Percentiles rank a stretch among this genome's conserved stretches.
phyloP scores from a whole-genome alignment of 1,140 invertebrate species.

The Drosophila sulfurigaster region DNA sequence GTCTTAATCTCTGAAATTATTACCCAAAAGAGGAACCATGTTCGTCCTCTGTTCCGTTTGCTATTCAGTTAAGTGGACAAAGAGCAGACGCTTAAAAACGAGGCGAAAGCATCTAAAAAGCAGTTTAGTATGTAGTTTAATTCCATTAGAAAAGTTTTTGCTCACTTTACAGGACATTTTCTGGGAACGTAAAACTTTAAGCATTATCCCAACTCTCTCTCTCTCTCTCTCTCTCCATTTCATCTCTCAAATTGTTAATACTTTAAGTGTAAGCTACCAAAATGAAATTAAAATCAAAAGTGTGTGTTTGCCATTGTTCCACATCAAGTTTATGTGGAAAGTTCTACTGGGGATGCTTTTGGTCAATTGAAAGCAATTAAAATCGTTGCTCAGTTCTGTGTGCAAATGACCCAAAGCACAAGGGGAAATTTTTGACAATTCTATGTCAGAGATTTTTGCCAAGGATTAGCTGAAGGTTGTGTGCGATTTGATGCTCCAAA shows the following conservation, averaged over 20 bases:
- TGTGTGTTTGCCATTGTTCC: slow-evolving; percentile 47
- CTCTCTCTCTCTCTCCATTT: background rate
- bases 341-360: slow-evolving; percentile 46
- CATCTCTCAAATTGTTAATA: slow-evolving; percentile 53
- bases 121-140: slow-evolving; percentile 44
- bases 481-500: background rate
- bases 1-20: background rate
- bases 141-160: slow-evolving; percentile 56
- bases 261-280: slow-evolving; percentile 53
- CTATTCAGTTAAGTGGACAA: slow-evolving; percentile 25
- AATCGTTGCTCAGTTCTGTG: slow-evolving; percentile 8
- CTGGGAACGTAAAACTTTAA: slow-evolving; percentile 54
- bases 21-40: background rate
- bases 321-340: slow-evolving; percentile 64
- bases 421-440: slow-evolving; percentile 19
- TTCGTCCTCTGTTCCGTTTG: background rate
- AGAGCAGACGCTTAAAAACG: slow-evolving; percentile 17
- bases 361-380: slow-evolving; percentile 79
- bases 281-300: slow-evolving; percentile 76
- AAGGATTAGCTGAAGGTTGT: background rate
- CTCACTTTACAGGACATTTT: slow-evolving; percentile 46
- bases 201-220: slow-evolving; percentile 36
- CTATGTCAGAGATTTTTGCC: background rate
- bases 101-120: slow-evolving; percentile 6
- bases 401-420: background rate